Evolutionary conservation across 2,113 vertebrate genomes (phyloP), one percentile per base, ranked within the genome.

Genomic region (Calypte anna): DNA sequence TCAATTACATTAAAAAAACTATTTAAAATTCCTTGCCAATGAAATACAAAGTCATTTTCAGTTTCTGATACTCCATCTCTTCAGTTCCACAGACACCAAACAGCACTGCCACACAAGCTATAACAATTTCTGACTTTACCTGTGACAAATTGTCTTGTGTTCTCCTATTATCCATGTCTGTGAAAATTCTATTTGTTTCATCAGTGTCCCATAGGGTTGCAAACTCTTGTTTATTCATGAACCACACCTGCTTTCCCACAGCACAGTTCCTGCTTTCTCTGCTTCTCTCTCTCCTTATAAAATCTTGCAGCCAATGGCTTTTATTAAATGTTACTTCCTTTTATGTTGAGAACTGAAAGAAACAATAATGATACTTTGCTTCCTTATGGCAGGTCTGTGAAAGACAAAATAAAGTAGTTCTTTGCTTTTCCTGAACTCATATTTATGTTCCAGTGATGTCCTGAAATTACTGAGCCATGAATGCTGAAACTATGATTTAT

Each of bases 311-410:
- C 74, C 84, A 93, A 66, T 82, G 74, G 33, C 44, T 90, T 86
- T 96, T 94, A 96, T 93, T 90, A 81, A 94, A 48, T 62, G 66
- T 73, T 93, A 94, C 94, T 96, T 97, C 95, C 92, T 57, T 70
- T 70, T 95, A 10, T 73, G 58, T 58, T 61, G 73, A 91, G 77
- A 86, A 79, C 86, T 59, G 54, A 46, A 85, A 85, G 30, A 94
- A 79, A 62, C 74, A 82, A 57, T 67, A 73, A 85, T 23, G 53
- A 69, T 70, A 36, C 24, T 30, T 70, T 17, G 25, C 63, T 90
- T 96, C 93, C 93, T 90, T 44, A 36, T 66, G 69, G 82, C 48
- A 64, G 80, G 48, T 77, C 76, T 58, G 76, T 48, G 61, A 54
- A 91, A 82, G 23, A 43, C 14, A 24, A 68, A 50, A 72, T 24